Base-by-base conservation (phyloP, 2,888 invertebrate genomes). In the Hydraecia micacea region DNA sequence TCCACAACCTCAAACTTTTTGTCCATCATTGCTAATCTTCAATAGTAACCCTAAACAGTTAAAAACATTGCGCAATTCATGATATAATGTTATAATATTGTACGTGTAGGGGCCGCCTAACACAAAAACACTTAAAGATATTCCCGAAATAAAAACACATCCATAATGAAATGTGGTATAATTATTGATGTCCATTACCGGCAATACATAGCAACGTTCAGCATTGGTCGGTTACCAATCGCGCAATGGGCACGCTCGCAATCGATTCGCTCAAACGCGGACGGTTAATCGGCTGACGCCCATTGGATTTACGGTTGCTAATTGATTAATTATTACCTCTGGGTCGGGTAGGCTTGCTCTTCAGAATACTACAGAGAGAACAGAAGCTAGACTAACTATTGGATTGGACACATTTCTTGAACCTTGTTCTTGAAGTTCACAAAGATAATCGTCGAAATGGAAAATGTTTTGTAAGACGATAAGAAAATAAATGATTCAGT, bases 311-410 rank as follows among this genome's bases (percentile, higher is more conserved):
- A 86, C 86, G 90, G 79, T 80, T 70, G 58, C 77, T 88, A 88
- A 90, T 89, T 90, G 89, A 89, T 89, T 90, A 87, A 88, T 90
- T 87, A 87, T 88, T 87, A 84, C 85, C 85, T 80, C 66, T 74
- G 66, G 68, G 75, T 82, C 74, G 49, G 78, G 83, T 86, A 79
- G 75, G 77, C 71, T 74, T 75, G 66, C 73, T 83, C 68, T 83
- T 78, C 58, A 39, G 58, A 32, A 25, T n/a, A 39, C 2, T 55
- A 62, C 42, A 18, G 5, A 70, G n/a, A 60, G 49, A 73, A 39
- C n/a, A 49, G 42, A 55, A 78, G 68, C 32, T 52, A 15, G 1
- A 28, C 28, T n/a, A 62, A 60, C 32, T 60, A 28, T 62, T 69
- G 25, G 18, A 65, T 39, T 49, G 15, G 15, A 25, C 4, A 42